Percentiles rank a stretch among this genome's conserved stretches.
These are phyloP conservation scores for Pangasius djambal DNA, from an alignment of 2,797 vertebrate species.

Conservation along the genomic window DNA sequence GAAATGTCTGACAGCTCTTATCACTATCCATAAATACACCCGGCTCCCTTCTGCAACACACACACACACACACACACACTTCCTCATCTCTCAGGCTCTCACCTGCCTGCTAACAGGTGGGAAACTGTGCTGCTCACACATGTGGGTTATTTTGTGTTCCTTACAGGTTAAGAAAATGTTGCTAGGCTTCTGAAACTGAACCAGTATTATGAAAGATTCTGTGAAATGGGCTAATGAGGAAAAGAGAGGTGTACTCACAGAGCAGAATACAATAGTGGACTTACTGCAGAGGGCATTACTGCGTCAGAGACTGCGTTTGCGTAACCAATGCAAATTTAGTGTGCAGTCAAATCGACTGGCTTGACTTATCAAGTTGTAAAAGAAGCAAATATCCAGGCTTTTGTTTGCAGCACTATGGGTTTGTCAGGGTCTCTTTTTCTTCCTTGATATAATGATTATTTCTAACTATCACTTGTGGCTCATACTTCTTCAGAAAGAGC, in stretches of 20 bases:
- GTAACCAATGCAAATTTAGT: slow-evolving; percentile 52
- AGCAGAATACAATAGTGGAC: slow-evolving; percentile 6
- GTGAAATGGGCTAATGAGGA: background rate
- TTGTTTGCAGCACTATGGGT: slow-evolving; percentile 27
- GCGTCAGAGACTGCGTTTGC: slow-evolving; percentile 40
- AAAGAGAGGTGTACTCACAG: background rate
- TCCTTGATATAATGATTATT: background rate
- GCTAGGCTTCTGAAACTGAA: background rate
- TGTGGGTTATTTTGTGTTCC: slow-evolving; percentile 6
- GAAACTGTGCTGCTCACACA: background rate
- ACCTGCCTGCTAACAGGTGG: slow-evolving; percentile 5
- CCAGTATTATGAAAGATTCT: background rate
- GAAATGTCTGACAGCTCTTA: slow-evolving; percentile 63
- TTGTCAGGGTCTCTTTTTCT: background rate
- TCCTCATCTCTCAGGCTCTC: slow-evolving; percentile 8
- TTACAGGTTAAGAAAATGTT: background rate
- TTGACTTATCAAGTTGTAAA: slow-evolving; percentile 37
- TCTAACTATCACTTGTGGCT: background rate
- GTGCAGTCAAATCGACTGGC: slow-evolving; percentile 50
- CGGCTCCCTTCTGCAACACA: background rate
- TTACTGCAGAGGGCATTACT: background rate
- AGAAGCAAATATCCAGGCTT: slow-evolving; percentile 6
- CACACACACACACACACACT: slow-evolving; percentile 9
- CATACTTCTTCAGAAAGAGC: background rate
- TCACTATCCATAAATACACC: slow-evolving; percentile 44